Evolutionary conservation across 2,797 vertebrate genomes (phyloP).

Genomic region (Leuciscus waleckii): DNA sequence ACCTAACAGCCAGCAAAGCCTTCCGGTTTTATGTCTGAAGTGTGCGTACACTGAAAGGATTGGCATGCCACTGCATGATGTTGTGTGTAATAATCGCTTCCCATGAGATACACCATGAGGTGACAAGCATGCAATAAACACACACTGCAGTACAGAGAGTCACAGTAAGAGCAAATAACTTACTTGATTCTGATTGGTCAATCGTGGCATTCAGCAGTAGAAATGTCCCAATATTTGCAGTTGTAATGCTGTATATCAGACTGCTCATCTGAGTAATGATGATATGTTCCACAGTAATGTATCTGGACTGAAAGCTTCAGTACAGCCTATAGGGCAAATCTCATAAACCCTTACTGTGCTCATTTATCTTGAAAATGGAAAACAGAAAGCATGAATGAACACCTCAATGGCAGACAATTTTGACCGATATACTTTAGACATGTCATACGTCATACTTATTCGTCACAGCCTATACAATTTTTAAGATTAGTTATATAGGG

Average conservation of each 20-base stretch:
- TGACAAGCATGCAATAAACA: not conserved
- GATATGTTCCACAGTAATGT: not conserved
- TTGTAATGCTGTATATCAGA: not conserved
- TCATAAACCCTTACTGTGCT: not conserved
- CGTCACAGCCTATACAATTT: not conserved
- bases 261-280: not conserved
- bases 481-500: conserved; percentile 23
- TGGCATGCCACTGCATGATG: not conserved
- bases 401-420: conserved; percentile 26
- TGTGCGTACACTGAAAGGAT: conserved; percentile 14
- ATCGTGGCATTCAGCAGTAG: not conserved
- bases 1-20: conserved; percentile 32
- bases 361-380: conserved; percentile 36
- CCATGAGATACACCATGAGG: conserved; percentile 1
- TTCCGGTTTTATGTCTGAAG: conserved; percentile 43
- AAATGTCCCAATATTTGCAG: not conserved
- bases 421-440: conserved; percentile 54
- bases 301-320: not conserved
- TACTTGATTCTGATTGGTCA: not conserved
- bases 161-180: not conserved
- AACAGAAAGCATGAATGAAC: conserved; percentile 48
- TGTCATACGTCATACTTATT: not conserved
- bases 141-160: not conserved
- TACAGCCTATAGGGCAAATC: not conserved
- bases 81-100: conserved; percentile 20